Base-by-base conservation (phyloP, 2,888 invertebrate species). In the Muscina levida region DNA sequence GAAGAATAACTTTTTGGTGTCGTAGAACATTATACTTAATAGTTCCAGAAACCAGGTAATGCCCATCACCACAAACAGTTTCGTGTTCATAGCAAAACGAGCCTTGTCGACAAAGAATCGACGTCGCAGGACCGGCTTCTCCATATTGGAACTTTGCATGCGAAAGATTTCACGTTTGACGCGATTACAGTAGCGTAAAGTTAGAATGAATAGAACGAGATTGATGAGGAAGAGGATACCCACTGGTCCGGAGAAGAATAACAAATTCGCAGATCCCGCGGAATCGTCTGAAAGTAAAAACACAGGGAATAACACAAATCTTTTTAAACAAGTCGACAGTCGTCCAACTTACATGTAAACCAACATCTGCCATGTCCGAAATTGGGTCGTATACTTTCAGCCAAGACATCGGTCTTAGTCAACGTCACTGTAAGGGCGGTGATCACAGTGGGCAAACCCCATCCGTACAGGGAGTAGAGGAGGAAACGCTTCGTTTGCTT, bases 1-100 rank as follows among this genome's bases (percentile, higher is more conserved):
- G 68, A 90, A 86, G 67, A 87, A 87, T 89, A 91, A 92, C 84
- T 92, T 89, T 90, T 88, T 87, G 77, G 93, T 92, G 84, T 92
- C 89, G 46, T 90, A 88, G 57, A 92, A 89, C 26, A 93, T 82
- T 0, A 93, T 92, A 3, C 95, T 93, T 11, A 93, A 86, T 4
- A 94, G 90, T 88, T 95, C 95, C 57, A 94, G 91, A 1, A 93
- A 90, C 94, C 95, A 95, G 0, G 94, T 93, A 0, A 95, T 93
- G 0, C 96, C 95, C 95, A 95, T 96, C 57, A 95, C 95, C 79
- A 95, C 91, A 91, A 95, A 95, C 0, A 96, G 90, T 87, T 95
- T 95, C 0, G 94, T 91, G 77, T 94, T 95, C 91, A 95, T 92
- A 37, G 93, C 90, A 83, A 95, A 93, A 86, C 95, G 94, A 15